These are phyloP conservation scores for Pleuronectes platessa DNA, from an alignment of 2,113 vertebrate genomes.

Conservation along the genomic window DNA sequence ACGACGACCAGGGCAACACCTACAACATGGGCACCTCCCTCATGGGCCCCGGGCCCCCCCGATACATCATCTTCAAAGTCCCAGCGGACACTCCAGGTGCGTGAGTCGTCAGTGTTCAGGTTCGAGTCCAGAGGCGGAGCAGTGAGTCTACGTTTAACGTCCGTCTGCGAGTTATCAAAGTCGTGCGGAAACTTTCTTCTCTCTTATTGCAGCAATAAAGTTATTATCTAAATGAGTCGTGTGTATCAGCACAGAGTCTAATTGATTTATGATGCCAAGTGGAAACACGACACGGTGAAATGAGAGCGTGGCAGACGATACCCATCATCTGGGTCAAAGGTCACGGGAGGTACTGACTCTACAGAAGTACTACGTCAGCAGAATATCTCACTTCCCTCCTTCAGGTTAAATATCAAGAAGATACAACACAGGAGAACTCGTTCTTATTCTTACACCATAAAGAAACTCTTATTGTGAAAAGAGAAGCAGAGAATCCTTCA, in stretches of 20 bases:
- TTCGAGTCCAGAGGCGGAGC: background rate
- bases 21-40: constrained; percentile 95
- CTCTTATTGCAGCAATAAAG: background rate
- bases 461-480: too few relatives aligned
- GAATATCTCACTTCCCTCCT: too few relatives aligned
- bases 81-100: constrained; percentile 84
- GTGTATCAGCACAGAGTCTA: background rate
- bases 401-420: too few relatives aligned
- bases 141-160: too few relatives aligned
- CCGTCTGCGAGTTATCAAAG: too few relatives aligned
- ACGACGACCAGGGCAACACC: constrained; percentile 88
- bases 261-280: constrained; percentile 1
- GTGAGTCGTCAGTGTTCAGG: background rate
- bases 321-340: background rate
- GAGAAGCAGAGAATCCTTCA: too few relatives aligned
- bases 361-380: too few relatives aligned
- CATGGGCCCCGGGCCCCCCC: constrained; percentile 87
- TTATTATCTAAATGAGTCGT: background rate
- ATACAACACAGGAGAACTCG: too few relatives aligned
- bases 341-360: background rate
- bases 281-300: too few relatives aligned
- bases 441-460: too few relatives aligned
- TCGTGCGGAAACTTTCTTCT: background rate
- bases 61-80: constrained; percentile 91
- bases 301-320: too few relatives aligned